Conservation (phyloP, 2,888 invertebrate genomes). For the Tetranychus truncatus region DNA sequence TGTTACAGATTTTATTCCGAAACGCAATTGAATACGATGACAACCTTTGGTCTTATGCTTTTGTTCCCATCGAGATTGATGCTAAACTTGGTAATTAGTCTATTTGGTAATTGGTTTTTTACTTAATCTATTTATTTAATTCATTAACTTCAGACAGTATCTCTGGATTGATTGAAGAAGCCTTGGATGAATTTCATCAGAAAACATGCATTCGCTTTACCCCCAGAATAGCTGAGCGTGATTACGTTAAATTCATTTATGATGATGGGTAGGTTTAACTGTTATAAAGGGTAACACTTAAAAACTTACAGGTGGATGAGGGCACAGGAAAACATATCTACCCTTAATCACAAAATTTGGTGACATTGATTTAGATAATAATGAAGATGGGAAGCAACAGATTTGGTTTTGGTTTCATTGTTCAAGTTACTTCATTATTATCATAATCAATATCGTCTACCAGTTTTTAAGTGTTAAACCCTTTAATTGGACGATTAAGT, state of each 20-base stretch:
- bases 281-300: too few species aligned
- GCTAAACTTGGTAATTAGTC: neutral
- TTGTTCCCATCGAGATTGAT: conserved; percentile 18
- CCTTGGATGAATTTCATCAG: conserved; percentile 7
- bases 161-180: neutral
- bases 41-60: conserved; percentile 14
- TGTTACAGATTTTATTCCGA: neutral
- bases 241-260: conserved; percentile 11
- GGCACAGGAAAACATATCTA: too few species aligned
- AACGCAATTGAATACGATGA: conserved; percentile 8
- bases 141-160: neutral
- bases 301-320: too few species aligned
- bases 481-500: too few species aligned
- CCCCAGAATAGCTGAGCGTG: neutral
- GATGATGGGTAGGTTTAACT: conserved; percentile 2
- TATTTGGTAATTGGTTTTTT: neutral
- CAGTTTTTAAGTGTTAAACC: too few species aligned
- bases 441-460: too few species aligned
- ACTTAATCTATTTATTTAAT: neutral
- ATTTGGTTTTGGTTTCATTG: too few species aligned
- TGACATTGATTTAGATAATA: too few species aligned
- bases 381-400: too few species aligned
- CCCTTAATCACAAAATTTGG: too few species aligned
- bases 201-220: conserved; percentile 9
- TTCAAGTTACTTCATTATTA: too few species aligned